phyloP scores from a whole-genome alignment of 2,797 vertebrate genomes.

The Darevskia mixta region DNA sequence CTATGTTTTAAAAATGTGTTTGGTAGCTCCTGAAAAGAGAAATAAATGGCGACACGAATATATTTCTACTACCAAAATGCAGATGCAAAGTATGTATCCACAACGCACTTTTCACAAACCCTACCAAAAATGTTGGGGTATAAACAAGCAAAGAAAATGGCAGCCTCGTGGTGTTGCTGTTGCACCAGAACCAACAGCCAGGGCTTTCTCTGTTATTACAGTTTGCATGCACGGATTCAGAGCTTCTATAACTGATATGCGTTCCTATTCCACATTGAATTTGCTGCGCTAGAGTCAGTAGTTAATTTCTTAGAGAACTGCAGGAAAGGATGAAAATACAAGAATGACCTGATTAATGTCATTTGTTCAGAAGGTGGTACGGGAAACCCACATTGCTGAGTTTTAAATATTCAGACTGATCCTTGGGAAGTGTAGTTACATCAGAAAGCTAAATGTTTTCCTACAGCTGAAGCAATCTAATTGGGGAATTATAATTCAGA shows the following conservation, averaged over 20 bases:
- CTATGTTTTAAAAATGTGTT: not conserved
- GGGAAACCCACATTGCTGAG: slow-evolving; percentile 24
- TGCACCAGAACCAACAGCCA: not conserved
- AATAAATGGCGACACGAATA: not conserved
- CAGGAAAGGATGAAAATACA: slow-evolving; percentile 10
- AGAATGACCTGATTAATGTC: slow-evolving; percentile 33
- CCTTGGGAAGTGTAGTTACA: slow-evolving; percentile 48
- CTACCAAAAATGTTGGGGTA: too few species aligned
- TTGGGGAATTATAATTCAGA: slow-evolving; percentile 45
- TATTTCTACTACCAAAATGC: slow-evolving; percentile 7
- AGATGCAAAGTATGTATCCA: not conserved
- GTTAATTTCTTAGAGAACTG: slow-evolving; percentile 22
- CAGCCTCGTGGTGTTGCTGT: not conserved
- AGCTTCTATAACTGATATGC: not conserved
- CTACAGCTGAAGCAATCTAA: slow-evolving; percentile 32
- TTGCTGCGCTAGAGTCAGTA: not conserved
- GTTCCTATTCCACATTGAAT: not conserved
- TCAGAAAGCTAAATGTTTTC: slow-evolving; percentile 54
- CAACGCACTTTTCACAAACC: not conserved
- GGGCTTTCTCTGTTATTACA: not conserved
- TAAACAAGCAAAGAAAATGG: not conserved
- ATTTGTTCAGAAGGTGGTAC: slow-evolving; percentile 25
- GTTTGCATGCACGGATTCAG: not conserved
- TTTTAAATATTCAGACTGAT: slow-evolving; percentile 51
- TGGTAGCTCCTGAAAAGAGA: not conserved